Evolutionary conservation across 2,113 vertebrate species (phyloP), one percentile per base, ranked within the genome.

Genomic region (Balaeniceps rex): DNA sequence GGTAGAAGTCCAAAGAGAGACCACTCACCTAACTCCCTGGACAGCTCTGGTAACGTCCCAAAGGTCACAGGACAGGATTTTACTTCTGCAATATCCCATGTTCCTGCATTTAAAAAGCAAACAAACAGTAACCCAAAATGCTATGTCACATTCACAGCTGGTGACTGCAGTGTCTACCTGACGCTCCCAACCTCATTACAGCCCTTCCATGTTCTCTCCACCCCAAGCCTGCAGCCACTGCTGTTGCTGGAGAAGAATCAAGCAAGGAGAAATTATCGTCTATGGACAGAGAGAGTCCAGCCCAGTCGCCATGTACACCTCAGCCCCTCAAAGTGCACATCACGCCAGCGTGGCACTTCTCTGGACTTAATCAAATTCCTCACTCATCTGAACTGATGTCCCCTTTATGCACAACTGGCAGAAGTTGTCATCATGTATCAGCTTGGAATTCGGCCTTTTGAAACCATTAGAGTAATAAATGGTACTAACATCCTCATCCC

Each of bases 21-120:
- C 14, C 46, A 94, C 97, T 97, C 81, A 97, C 97, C 94, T 83
- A 96, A 88, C 49, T 97, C 95, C 65, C 65, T 82, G 26, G 96
- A 90, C 47, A 96, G 58, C 47, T 97, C 96, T 77, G 95, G 57
- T 36, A 96, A 36, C 1, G 97, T 97, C 65, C 97, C 97, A 81
- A 96, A 97, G 61, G 96, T 98, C 83, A 97, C 96, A 86, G 95
- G 79, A 87, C 91, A 96, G 31, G 83, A 91, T 94, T 95, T 97
- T 26, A 94, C 65, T 90, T 96, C 97, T 55, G 94, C 94, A 81
- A 87, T 93, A 90, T 97, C 92, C 97, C 97, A 97, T 7, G 96
- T 98, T 89, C 97, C 97, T 97, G 87, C 55, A 88, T 93, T 93
- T 88, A 78, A 90, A 94, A 95, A 33, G 49, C 77, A 93, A 90